These are phyloP conservation scores for Leptopilina myrica DNA, from an alignment of 2,888 invertebrate genomes.

Conservation along the genomic window DNA sequence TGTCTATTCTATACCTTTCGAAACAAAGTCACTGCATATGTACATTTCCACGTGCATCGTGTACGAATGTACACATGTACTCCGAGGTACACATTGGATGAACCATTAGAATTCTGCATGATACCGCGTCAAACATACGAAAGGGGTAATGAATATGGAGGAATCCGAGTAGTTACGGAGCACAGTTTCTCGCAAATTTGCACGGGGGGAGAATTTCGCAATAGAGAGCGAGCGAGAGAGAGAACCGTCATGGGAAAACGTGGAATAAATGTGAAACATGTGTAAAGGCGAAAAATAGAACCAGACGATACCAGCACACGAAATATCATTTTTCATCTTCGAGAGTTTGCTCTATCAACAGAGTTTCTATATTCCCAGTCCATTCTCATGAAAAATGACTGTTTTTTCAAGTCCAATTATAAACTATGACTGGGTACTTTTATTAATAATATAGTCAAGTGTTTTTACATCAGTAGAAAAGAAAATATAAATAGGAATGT, in stretches of 20 bases:
- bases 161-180: slow-evolving; percentile 29
- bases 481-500: slow-evolving; percentile 30
- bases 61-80: slow-evolving; percentile 39
- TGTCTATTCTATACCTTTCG: slow-evolving; percentile 19
- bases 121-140: slow-evolving; percentile 28
- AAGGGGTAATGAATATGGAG: slow-evolving; percentile 38
- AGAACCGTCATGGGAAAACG: slow-evolving; percentile 32
- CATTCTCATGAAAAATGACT: neutral
- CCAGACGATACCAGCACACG: neutral
- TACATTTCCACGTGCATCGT: slow-evolving; percentile 26
- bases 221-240: slow-evolving; percentile 10
- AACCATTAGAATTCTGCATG: slow-evolving; percentile 41
- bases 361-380: slow-evolving; percentile 2
- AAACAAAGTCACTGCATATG: slow-evolving; percentile 39
- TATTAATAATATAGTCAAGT: neutral
- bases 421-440: neutral
- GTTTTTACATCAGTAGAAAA: neutral
- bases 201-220: slow-evolving; percentile 32
- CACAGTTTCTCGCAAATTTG: slow-evolving; percentile 32
- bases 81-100: slow-evolving; percentile 23
- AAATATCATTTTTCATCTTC: slow-evolving; percentile 22
- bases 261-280: slow-evolving; percentile 26
- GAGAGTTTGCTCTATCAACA: slow-evolving; percentile 4
- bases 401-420: neutral
- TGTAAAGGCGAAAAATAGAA: neutral